Evolutionary conservation across 2,888 invertebrate species (phyloP).

Genomic region (Ceramica pisi): DNA sequence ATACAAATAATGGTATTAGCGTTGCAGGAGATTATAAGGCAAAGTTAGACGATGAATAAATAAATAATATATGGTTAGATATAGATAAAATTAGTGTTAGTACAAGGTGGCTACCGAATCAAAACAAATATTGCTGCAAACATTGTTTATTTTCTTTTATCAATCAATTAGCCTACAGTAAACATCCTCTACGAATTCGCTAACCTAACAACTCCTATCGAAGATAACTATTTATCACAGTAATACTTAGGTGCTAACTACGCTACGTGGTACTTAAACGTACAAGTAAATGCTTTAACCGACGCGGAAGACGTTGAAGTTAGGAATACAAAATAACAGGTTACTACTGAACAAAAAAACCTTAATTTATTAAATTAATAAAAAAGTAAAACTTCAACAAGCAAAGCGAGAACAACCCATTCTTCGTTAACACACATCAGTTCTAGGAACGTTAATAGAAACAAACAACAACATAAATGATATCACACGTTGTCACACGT

Average conservation of each 20-base stretch:
- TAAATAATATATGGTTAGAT: constrained; percentile 9
- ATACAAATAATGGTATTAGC: not conserved
- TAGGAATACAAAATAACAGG: constrained; percentile 86
- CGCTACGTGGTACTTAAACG: constrained; percentile 73
- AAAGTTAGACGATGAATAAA: constrained; percentile 2
- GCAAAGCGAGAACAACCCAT: constrained; percentile 83
- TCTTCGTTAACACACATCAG: constrained; percentile 86
- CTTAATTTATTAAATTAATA: constrained; percentile 88
- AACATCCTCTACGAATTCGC: constrained; percentile 52
- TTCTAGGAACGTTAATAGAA: constrained; percentile 88
- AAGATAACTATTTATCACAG: constrained; percentile 82
- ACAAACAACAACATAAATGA: constrained; percentile 84
- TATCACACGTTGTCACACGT: constrained; percentile 79
- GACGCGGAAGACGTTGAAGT: constrained; percentile 85
- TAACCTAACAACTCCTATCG: constrained; percentile 62
- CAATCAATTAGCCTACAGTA: constrained; percentile 59
- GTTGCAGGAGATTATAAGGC: not conserved
- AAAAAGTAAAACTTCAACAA: constrained; percentile 87
- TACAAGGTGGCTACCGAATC: constrained; percentile 54
- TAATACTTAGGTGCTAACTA: constrained; percentile 82
- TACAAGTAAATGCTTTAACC: constrained; percentile 81
- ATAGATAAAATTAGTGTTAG: constrained; percentile 22
- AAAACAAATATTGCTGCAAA: constrained; percentile 68
- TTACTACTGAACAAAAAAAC: constrained; percentile 81
- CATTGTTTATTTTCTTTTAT: constrained; percentile 67